Conservation (phyloP, 2,113 vertebrate species). For the Xerus inauris region DNA sequence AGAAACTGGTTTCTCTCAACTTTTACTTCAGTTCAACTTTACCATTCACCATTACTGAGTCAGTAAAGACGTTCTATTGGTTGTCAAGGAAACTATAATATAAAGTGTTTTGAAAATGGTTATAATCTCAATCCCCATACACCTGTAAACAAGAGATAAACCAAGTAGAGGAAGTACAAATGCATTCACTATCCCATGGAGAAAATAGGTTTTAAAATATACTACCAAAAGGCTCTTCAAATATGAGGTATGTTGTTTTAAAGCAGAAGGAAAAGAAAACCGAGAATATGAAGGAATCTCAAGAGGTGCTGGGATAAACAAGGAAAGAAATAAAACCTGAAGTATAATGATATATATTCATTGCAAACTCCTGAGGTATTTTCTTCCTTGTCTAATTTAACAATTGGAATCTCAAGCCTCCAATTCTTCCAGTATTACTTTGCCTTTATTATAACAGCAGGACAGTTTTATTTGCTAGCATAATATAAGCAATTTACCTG, state of each 20-base stretch:
- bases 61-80: background rate
- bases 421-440: background rate
- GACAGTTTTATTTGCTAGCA: background rate
- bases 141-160: constrained; percentile 63
- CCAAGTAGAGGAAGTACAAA: constrained; percentile 35
- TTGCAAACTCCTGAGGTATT: background rate
- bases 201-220: constrained; percentile 36
- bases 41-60: background rate
- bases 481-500: background rate
- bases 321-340: background rate
- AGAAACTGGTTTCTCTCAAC: constrained; percentile 24
- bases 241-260: background rate
- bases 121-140: constrained; percentile 37
- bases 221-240: background rate
- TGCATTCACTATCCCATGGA: background rate
- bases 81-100: constrained; percentile 45
- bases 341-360: background rate
- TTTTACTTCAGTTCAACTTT: constrained; percentile 7
- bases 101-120: background rate
- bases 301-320: background rate
- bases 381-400: constrained; percentile 38
- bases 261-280: background rate
- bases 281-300: constrained; percentile 2
- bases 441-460: background rate
- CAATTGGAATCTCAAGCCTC: background rate